These are phyloP conservation scores for Anolis sagrei DNA, from an alignment of 2,113 vertebrate genomes.

Conservation along the genomic window DNA sequence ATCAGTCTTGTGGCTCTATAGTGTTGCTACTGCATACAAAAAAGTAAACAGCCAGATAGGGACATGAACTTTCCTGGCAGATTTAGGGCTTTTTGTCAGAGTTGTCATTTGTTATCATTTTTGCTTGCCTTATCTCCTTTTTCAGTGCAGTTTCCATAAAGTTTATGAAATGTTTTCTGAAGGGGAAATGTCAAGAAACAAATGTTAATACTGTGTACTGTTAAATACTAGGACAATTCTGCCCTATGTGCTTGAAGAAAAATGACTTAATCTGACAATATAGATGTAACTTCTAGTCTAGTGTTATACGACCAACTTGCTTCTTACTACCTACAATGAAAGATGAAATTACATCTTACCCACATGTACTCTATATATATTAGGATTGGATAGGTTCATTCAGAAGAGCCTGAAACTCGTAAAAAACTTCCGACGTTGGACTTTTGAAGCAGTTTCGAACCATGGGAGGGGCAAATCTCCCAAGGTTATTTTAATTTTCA, in stretches of 20 bases:
- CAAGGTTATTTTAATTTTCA: too few species aligned
- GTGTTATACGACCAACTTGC: background rate
- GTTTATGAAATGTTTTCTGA: background rate
- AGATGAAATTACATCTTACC: background rate
- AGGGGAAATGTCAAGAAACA: background rate
- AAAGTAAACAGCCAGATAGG: slow-evolving; percentile 3
- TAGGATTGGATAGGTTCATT: too few species aligned
- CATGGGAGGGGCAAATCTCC: too few species aligned
- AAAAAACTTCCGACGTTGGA: too few species aligned
- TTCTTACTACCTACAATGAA: background rate
- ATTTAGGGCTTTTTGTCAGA: background rate
- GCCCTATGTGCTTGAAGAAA: background rate
- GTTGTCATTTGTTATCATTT: background rate
- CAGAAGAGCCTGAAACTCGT: too few species aligned
- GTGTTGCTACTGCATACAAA: slow-evolving; percentile 19
- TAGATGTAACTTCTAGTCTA: too few species aligned
- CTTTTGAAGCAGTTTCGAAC: too few species aligned
- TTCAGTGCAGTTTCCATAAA: background rate
- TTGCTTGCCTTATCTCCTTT: background rate
- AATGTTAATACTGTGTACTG: background rate
- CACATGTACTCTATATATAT: too few species aligned
- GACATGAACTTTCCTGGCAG: background rate
- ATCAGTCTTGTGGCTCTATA: slow-evolving; percentile 39
- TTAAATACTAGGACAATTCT: background rate
- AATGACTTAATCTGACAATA: background rate